Evolutionary conservation across 2,888 invertebrate species (phyloP), one percentile per base, ranked within the genome.

Genomic region (Caradrina kadenii): DNA sequence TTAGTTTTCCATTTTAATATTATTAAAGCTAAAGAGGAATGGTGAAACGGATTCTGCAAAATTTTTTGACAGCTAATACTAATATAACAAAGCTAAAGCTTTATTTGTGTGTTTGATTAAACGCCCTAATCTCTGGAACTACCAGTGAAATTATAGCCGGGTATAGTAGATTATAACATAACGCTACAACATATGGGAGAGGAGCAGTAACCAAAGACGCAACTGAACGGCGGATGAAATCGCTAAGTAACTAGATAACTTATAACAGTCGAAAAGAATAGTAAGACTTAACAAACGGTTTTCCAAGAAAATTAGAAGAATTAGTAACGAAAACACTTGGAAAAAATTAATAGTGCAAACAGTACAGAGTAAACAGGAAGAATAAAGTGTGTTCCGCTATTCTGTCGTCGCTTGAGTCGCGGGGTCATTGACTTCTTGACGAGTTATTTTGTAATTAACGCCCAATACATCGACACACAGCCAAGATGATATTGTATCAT

Each of bases 381-480:
- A 80, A 69, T 76, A 52, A 69, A 74, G 77, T 67, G 73, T 75
- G 76, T 85, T 81, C 85, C 86, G 85, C 85, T 76, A 68, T 69
- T 78, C 75, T 80, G 70, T 80, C 81, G 76, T 87, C 72, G 76
- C 86, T 90, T 87, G 75, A 75, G 72, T 77, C 83, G 80, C 76
- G 83, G 83, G 90, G 90, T 82, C 91, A 79, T 81, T 90, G 91
- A 90, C 91, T 89, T 84, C 84, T 87, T 86, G 86, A 86, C 86
- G 83, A 88, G 87, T 87, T 87, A 88, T 89, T 89, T 89, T 86
- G 89, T 91, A 92, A 93, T 92, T 92, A 92, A 87, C 89, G 90
- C 88, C 86, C 86, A 86, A 91, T 89, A 88, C 84, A 87, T 85
- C 82, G 76, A 79, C 83, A 80, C 63, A 80, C 69, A 76, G 68